Base-by-base conservation (phyloP, 2,113 vertebrate species). In the Otocyon megalotis region DNA sequence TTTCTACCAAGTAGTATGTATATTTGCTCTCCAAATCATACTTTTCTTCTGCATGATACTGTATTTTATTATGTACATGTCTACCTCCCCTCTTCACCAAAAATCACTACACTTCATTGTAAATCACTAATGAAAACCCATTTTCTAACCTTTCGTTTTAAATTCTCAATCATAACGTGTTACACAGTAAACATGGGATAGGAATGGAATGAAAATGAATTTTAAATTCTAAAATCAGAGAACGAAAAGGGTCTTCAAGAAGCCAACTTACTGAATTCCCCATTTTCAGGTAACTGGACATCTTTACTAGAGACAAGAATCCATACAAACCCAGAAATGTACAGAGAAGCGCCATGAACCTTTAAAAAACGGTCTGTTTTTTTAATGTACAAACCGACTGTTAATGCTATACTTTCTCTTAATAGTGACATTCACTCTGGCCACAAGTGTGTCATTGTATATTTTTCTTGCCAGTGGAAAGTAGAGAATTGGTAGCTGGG, bases 211-310 rank as follows among this genome's bases (percentile, higher is more conserved):
- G 62, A 79, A 92, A 90, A 48, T 65, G 19, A 76, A 74, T 87
- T 96, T 97, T 83, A 83, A 93, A 93, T 79, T 88, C 19, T 96
- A 76, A 91, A 96, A 53, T 69, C 35, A 67, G 48, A 71, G n/a
- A 81, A 74, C 54, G 8, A 69, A 88, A 69, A 92, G 22, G 8
- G 20, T 89, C 32, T 79, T 53, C 15, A 74, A 62, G 48, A 89
- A 94, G 56, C 76, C 76, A 88, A 24, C 48, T 97, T 88, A 37
- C 17, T 60, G 14, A 92, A 88, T 53, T 85, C 62, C 48, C 7
- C 11, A 24, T 91, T 72, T 90, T 81, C 16, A 88, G n/a, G 13
- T 54, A 35, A 91, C 30, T 91, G 19, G 26, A 43, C 20, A 3
- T 81, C 43, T 62, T 50, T 4, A 53, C 17, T n/a, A 53, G 15